These are phyloP conservation scores for Anoplophora glabripennis DNA, from an alignment of 1,140 invertebrate genomes.

Conservation along the genomic window DNA sequence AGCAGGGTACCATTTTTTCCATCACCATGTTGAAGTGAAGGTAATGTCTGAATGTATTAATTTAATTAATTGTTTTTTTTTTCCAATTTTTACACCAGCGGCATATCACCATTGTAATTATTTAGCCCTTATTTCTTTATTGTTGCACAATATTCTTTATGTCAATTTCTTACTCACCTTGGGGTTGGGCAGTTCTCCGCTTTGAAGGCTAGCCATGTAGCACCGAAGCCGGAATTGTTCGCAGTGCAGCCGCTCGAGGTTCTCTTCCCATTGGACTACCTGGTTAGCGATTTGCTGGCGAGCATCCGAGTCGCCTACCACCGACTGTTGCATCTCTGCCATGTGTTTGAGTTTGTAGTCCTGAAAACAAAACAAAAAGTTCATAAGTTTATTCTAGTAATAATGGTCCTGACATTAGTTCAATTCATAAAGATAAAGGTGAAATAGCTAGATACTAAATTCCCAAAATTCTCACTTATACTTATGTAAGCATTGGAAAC, in stretches of 20 bases:
- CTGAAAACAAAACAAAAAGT: conserved; percentile 53
- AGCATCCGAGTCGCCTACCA: conserved; percentile 87
- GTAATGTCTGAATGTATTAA: no score
- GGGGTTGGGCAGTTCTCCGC: conserved; percentile 93
- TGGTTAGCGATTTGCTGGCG: conserved; percentile 88
- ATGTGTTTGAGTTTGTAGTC: conserved; percentile 96
- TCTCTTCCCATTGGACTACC: conserved; percentile 95
- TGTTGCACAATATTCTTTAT: neutral
- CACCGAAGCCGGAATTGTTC: conserved; percentile 95
- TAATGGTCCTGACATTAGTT: no score
- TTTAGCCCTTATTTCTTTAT: neutral
- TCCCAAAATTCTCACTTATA: no score
- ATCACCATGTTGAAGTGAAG: no score
- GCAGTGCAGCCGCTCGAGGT: conserved; percentile 91
- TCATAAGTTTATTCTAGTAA: no score
- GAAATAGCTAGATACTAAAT: no score
- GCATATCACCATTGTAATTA: no score
- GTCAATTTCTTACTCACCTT: conserved; percentile 68
- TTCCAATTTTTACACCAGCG: no score
- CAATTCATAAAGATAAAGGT: no score
- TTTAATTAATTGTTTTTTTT: no score
- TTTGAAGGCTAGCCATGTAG: conserved; percentile 95
- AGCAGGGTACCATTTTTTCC: no score
- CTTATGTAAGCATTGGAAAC: no score
- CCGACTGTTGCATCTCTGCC: conserved; percentile 94